Base-by-base conservation (phyloP, 2,113 vertebrate genomes). In the Ammodytes dubius region DNA sequence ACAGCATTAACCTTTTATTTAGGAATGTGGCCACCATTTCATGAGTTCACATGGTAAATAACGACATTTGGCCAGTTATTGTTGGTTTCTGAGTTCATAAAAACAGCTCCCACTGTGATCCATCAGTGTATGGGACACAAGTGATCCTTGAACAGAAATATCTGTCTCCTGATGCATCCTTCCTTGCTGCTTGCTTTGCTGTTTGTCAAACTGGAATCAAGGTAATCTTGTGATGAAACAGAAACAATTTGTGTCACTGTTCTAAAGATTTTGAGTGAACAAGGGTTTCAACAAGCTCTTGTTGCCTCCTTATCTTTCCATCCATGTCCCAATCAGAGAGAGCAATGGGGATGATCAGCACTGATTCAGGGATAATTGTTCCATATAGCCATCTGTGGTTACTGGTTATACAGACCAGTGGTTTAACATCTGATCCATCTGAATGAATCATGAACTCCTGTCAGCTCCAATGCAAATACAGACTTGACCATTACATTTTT, bases 401-500 rank as follows among this genome's bases (percentile, higher is more conserved):
- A 50, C 73, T 83, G 64, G 61, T 86, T 81, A 65, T 72, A 69
- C 83, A 87, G 84, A 83, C 66, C 79, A 74, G 61, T 88, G 74
- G 77, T 81, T 84, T 88, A 78, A 90, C 89, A 85, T 84, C 71
- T 70, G 74, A 92, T 92, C 87, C 80, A 60, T 89, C 78, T 85
- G 80, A 87, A 86, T 88, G 67, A 89, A 84, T 74, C 75, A 88
- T 85, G 79, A 90, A 70, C 76, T 83, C 66, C 82, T 83, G 80
- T 89, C 87, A 74, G 69, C 80, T 76, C 79, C 77, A 80, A 88
- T 88, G 85, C 77, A 86, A 92, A 88, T 87, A 79, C 73, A 77
- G 86, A 83, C 82, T 91, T 91, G 89, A 89, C 86, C 89, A 87
- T 85, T 86, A 83, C 72, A 77, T 87, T 89, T 91, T 83, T 91